Base-by-base conservation (phyloP, 2,888 invertebrate species). In the Physocephala rufipes region DNA sequence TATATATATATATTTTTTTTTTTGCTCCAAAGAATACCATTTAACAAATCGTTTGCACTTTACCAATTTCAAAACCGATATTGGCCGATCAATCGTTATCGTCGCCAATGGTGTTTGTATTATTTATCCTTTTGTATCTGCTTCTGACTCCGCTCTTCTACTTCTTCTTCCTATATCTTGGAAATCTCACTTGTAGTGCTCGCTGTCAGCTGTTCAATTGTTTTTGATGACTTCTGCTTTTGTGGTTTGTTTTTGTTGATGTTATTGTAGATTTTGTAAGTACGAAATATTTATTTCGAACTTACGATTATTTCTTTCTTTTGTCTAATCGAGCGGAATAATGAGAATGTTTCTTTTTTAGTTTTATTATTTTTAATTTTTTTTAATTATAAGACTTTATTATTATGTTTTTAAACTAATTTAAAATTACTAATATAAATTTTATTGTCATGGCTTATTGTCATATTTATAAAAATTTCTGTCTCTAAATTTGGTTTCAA, bases 251-350 rank as follows among this genome's bases (percentile, higher is more conserved):
- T 47, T 26, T n/a, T 55, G n/a, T 24, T 55, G 45, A 16, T 67
- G n/a, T 67, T 59, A 19, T 58, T 67, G 67, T 59, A n/a, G 58
- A 24, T 59, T n/a, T 19, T 55, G 47, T n/a, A 28, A 9, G 15
- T 30, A 30, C 26, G 26, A 26, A 67, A 67, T 58, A 58, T 67
- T 45, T 43, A 55, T 67, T 59, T 67, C 21, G 19, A 19, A 26
- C 21, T 30, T 65, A 30, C 19, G 26, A 16, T 28, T 67, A 26
- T 19, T 58, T 58, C n/a, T 26, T 21, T 24, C 36, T 9, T 36
- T 36, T 36, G 9, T 7, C 9, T 15, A 19, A 24, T 58, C n/a
- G n/a, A 12, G 26, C 2, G 21, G 12, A 15, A 26, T 58, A 12
- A 24, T 24, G 9, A 12, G 51, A 16, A 53, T 19, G 9, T 53